phyloP scores from a whole-genome alignment of 1,140 invertebrate genomes.

The Drosophila arizonae region DNA sequence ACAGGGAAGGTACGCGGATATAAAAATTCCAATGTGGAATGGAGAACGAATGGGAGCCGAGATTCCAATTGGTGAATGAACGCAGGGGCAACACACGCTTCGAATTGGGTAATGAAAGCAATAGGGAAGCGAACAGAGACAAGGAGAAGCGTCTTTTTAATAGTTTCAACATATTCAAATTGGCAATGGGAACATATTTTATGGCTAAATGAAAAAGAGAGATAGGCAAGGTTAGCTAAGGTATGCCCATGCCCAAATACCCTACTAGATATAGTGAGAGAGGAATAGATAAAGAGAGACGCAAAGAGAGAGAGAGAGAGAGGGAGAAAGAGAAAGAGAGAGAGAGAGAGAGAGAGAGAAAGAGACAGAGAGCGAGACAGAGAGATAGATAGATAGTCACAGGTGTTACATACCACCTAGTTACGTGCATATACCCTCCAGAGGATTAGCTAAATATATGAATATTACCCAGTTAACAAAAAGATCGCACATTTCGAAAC shows the following conservation, averaged over 20 bases:
- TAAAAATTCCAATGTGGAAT: no score
- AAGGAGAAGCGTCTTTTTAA: background rate
- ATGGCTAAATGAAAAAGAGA: background rate
- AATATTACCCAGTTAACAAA: slow-evolving; percentile 19
- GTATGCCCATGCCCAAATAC: background rate
- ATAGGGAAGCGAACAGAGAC: background rate
- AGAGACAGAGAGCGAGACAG: background rate
- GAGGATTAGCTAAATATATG: background rate
- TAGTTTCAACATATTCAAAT: background rate
- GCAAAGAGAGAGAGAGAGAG: background rate
- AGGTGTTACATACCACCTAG: background rate
- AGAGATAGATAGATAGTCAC: background rate
- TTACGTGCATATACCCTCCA: background rate
- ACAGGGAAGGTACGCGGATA: no score
- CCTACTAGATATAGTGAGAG: background rate
- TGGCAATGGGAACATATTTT: background rate
- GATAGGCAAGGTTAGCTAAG: background rate
- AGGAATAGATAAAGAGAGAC: background rate
- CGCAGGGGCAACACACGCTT: no score
- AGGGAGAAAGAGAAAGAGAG: background rate
- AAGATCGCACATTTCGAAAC: slow-evolving; percentile 32
- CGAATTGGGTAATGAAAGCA: no score
- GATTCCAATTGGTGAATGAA: no score
- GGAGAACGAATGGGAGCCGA: no score
- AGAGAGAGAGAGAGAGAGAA: background rate